A percentile compares a stretch with the other conserved stretches of the same genome.
Evolutionary conservation across 2,888 invertebrate genomes (phyloP).

Genomic region (Watsonalla binaria): DNA sequence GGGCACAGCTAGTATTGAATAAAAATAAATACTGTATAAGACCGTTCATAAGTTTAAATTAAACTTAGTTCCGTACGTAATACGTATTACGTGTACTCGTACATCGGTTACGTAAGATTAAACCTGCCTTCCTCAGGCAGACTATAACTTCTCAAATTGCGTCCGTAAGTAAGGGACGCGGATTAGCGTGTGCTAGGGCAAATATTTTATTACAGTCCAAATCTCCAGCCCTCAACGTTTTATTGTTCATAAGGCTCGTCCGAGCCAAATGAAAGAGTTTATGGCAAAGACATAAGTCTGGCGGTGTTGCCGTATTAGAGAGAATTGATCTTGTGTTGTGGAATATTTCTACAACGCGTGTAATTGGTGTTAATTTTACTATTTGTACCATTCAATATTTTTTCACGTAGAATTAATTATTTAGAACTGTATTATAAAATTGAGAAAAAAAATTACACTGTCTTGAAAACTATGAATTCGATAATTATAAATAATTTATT

Average conservation of each 20-base stretch:
- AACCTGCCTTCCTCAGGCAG: constrained; percentile 35
- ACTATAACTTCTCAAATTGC: constrained; percentile 76
- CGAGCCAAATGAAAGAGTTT: constrained; percentile 79
- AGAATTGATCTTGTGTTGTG: constrained; percentile 35
- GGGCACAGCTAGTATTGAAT: too few species aligned
- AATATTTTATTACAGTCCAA: constrained; percentile 79
- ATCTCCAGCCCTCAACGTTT: constrained; percentile 78
- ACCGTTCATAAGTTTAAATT: neutral
- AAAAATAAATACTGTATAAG: neutral
- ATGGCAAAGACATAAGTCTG: constrained; percentile 72
- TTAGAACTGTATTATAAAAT: too few species aligned
- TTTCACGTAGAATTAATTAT: too few species aligned
- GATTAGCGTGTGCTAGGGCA: constrained; percentile 77
- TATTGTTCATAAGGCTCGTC: constrained; percentile 79
- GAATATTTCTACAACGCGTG: constrained; percentile 10
- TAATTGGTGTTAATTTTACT: neutral
- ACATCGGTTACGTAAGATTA: constrained; percentile 27
- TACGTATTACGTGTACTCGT: neutral
- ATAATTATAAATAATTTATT: too few species aligned
- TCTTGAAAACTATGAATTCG: too few species aligned
- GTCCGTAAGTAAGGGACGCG: constrained; percentile 73
- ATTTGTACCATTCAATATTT: too few species aligned
- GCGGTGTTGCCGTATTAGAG: constrained; percentile 59
- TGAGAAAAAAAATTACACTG: too few species aligned
- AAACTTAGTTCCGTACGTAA: neutral